Percentiles rank a stretch among this genome's conserved stretches.
phyloP scores from a whole-genome alignment of 2,113 vertebrate genomes.

The Trachemys scripta region DNA sequence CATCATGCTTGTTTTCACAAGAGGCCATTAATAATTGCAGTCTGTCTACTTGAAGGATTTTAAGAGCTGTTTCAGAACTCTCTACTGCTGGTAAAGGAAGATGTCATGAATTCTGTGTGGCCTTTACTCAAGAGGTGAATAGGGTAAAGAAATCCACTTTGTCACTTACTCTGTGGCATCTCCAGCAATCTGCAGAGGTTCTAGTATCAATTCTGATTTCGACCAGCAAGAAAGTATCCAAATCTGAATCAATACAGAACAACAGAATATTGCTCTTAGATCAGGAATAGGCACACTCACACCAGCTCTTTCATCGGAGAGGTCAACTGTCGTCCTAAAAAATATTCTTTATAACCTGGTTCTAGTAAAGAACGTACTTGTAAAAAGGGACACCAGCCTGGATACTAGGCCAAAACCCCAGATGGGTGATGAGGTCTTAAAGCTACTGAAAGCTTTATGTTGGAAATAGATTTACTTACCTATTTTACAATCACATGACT shows the following conservation, averaged over 20 bases:
- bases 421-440: background rate
- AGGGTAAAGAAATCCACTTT: rapidly evolving
- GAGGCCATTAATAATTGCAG: background rate
- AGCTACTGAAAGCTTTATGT: background rate
- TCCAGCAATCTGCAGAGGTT: background rate
- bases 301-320: conserved; percentile 20
- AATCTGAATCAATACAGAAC: background rate
- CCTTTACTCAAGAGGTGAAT: background rate
- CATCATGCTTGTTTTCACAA: background rate
- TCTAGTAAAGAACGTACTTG: background rate
- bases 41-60: background rate
- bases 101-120: background rate
- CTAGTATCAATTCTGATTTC: background rate
- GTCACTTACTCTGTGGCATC: background rate
- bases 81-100: background rate
- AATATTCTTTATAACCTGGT: background rate
- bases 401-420: background rate
- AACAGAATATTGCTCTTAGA: conserved; percentile 3
- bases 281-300: background rate
- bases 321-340: conserved; percentile 26
- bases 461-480: background rate
- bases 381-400: background rate
- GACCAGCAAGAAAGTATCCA: background rate
- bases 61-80: background rate
- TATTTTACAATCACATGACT: background rate